Conservation (phyloP, 2,113 vertebrate species). For the Sinocyclocheilus anshuiensis region DNA sequence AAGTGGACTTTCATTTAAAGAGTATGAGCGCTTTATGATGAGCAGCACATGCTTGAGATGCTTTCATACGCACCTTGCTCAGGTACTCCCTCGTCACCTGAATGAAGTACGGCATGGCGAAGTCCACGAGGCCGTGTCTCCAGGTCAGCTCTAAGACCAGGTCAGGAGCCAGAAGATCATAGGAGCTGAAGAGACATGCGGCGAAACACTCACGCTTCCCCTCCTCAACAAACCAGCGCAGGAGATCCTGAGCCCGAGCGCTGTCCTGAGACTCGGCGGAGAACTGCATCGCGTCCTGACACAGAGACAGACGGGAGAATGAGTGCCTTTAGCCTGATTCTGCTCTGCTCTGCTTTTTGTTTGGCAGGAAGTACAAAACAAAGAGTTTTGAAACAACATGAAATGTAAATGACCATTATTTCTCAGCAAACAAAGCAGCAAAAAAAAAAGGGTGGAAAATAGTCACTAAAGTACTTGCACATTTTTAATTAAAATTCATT, state of each 20-base stretch:
- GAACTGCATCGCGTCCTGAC: conserved; percentile 88
- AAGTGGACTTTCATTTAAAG: neutral
- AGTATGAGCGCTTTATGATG: too few species aligned
- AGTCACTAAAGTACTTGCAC: neutral
- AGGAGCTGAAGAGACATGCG: conserved; percentile 87
- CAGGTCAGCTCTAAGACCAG: conserved; percentile 88
- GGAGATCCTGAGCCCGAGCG: conserved; percentile 82
- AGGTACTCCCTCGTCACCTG: conserved; percentile 91
- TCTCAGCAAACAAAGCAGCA: too few species aligned
- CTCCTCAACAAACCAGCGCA: conserved; percentile 91
- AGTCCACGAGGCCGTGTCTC: conserved; percentile 87
- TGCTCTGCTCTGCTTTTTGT: too few species aligned
- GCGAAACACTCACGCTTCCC: conserved; percentile 86
- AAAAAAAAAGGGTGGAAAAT: too few species aligned
- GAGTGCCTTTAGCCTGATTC: neutral
- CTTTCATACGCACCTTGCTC: conserved; percentile 78
- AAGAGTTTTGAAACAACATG: neutral
- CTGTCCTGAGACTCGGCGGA: conserved; percentile 86
- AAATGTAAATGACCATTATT: neutral
- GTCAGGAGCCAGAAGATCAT: conserved; percentile 86
- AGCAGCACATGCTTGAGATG: neutral
- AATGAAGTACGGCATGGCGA: conserved; percentile 91
- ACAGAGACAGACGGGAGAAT: neutral
- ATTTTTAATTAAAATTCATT: neutral
- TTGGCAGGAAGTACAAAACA: too few species aligned